Evolutionary conservation across 2,797 vertebrate genomes (phyloP).

Genomic region (Botia almorhae): DNA sequence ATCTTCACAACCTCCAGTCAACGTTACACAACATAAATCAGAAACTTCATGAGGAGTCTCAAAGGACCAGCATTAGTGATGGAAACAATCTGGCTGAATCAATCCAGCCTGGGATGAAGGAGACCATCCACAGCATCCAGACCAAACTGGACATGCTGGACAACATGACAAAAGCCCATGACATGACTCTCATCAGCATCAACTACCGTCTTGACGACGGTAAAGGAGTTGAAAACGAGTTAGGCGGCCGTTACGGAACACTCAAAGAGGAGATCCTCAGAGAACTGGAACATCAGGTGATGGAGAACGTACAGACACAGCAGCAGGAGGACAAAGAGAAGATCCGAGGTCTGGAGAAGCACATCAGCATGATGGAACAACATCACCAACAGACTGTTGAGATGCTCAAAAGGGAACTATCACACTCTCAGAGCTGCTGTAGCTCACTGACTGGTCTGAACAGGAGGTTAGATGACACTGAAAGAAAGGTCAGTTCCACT

Average conservation of each 20-base stretch:
- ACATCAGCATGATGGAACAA: slow-evolving; percentile 82
- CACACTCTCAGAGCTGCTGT: slow-evolving; percentile 77
- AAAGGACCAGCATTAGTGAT: slow-evolving; percentile 66
- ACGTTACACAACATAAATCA: slow-evolving; percentile 79
- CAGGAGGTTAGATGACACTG: slow-evolving; percentile 73
- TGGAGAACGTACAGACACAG: slow-evolving; percentile 83
- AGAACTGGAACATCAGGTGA: slow-evolving; percentile 83
- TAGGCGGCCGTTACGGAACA: slow-evolving; percentile 71
- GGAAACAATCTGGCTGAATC: slow-evolving; percentile 82
- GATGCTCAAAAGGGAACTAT: slow-evolving; percentile 70
- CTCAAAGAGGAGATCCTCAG: slow-evolving; percentile 76
- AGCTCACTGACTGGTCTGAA: slow-evolving; percentile 71
- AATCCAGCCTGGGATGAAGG: slow-evolving; percentile 85
- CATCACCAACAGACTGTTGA: slow-evolving; percentile 80
- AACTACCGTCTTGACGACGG: slow-evolving; percentile 80
- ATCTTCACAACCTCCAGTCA: slow-evolving; percentile 83
- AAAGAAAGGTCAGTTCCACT: slow-evolving; percentile 77
- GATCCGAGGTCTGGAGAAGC: slow-evolving; percentile 84
- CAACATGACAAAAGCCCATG: slow-evolving; percentile 84
- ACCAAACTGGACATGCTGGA: slow-evolving; percentile 88
- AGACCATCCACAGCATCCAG: slow-evolving; percentile 87
- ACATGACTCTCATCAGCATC: slow-evolving; percentile 81
- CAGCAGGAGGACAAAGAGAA: slow-evolving; percentile 85
- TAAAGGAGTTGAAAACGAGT: slow-evolving; percentile 57
- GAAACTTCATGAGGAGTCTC: slow-evolving; percentile 73